Conservation (phyloP, 1,140 invertebrate genomes). For the Thaumetopoea pityocampa region DNA sequence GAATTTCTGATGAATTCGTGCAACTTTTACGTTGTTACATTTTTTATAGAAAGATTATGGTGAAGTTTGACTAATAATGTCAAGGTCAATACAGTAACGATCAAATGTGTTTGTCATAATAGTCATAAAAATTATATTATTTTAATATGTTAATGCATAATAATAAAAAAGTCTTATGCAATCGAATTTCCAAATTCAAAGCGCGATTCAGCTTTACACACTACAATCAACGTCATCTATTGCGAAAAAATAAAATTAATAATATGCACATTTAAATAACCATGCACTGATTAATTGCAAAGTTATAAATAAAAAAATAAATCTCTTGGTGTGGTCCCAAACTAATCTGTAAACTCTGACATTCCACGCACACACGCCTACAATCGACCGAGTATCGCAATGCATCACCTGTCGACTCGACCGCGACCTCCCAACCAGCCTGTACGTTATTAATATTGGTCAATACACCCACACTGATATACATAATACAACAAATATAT, state of each 20-base stretch:
- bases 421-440: slow-evolving; percentile 49
- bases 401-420: slow-evolving; percentile 53
- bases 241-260: neutral
- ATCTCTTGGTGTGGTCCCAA: slow-evolving; percentile 17
- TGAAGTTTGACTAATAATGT: no score
- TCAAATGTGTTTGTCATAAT: no score
- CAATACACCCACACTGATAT: slow-evolving; percentile 45
- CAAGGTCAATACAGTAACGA: no score
- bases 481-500: slow-evolving; percentile 18
- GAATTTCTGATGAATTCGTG: no score
- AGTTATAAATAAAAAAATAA: slow-evolving; percentile 14
- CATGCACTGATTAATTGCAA: slow-evolving; percentile 10
- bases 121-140: no score
- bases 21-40: no score
- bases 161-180: no score
- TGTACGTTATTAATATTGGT: slow-evolving; percentile 60
- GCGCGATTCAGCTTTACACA: no score
- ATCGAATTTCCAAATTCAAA: no score
- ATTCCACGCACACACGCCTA: slow-evolving; percentile 43
- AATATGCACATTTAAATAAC: neutral
- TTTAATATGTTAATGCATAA: no score
- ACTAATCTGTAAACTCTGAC: slow-evolving; percentile 55
- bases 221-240: slow-evolving; percentile 1
- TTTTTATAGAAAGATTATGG: no score
- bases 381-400: slow-evolving; percentile 41